Evolutionary conservation across 2,888 invertebrate genomes (phyloP), one percentile per base, ranked within the genome.

Genomic region (Scaptomyza cyrtandrae): DNA sequence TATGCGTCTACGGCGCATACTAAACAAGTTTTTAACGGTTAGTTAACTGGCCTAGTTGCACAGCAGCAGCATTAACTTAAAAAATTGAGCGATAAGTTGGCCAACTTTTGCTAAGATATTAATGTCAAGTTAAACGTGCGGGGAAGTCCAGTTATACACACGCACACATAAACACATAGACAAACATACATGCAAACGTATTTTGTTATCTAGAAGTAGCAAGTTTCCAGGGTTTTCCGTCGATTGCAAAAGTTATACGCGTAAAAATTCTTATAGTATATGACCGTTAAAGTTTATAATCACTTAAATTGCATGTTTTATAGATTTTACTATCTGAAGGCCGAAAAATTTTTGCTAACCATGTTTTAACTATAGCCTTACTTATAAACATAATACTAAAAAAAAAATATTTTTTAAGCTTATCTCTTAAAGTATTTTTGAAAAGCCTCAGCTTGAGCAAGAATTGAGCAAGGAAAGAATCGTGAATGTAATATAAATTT

Each of bases 121-220:
- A 71, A 65, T 71, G 71, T 74, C 71, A 76, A 62, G 72, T 71
- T 14, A n/a, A 66, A 65, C 31, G n/a, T 44, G 41, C 37, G 29
- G 11, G 1, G 6, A 37, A 37, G 10, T 63, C 35, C 35, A 50
- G 35, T 31, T 44, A 16, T 27, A 13, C 31, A 19, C 41, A 41
- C 39, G 14, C 0, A 39, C 14, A n/a, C 16, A 41, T 4, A 16
- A 10, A 16, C 4, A 10, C n/a, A n/a, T 2, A 19, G 2, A 29
- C 27, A 29, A 10, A 33, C 10, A 33, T 6, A 33, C 10, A 33
- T 33, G 9, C 33, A 33, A 10, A 33, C 9, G 14, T 14, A 14
- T 39, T 14, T 39, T 39, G 14, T 16, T 39, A 16, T 39, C 14
- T 7, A 2, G 5, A 4, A 5, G 9, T 16, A 10, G 16, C 35